phyloP scores from a whole-genome alignment of 2,888 invertebrate genomes.

The Chloroclysta siterata region DNA sequence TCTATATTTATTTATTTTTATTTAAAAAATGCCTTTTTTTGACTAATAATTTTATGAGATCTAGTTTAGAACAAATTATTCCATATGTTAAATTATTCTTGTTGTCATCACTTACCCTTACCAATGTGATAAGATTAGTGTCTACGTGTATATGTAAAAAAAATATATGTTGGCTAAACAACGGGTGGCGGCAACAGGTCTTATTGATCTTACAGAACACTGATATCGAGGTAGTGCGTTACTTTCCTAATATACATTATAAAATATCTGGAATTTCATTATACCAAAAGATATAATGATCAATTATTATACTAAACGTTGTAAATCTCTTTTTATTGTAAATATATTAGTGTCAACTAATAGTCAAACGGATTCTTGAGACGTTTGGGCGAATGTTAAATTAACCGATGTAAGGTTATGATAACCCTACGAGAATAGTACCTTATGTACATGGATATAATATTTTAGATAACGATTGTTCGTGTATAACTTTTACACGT shows the following conservation, averaged over 20 bases:
- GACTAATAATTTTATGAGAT: too few species aligned
- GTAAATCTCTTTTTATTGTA: neutral
- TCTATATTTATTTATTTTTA: too few species aligned
- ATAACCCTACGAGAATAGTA: too few species aligned
- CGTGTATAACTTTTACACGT: neutral
- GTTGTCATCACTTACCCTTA: too few species aligned
- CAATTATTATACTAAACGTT: neutral
- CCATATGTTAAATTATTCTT: too few species aligned
- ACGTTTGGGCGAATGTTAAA: slow-evolving; percentile 3
- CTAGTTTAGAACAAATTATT: too few species aligned
- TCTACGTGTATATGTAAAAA: too few species aligned
- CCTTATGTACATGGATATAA: too few species aligned
- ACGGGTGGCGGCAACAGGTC: too few species aligned
- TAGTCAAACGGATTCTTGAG: neutral
- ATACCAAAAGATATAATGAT: neutral
- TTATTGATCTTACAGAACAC: neutral
- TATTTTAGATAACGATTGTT: neutral
- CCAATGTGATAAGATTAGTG: too few species aligned
- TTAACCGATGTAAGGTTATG: neutral
- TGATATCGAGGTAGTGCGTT: neutral
- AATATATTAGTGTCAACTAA: neutral
- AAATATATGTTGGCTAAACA: too few species aligned
- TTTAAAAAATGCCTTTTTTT: too few species aligned
- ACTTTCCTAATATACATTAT: neutral
- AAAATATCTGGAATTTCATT: neutral